Evolutionary conservation across 2,888 invertebrate species (phyloP).

Genomic region (Dromius quadrimaculatus): DNA sequence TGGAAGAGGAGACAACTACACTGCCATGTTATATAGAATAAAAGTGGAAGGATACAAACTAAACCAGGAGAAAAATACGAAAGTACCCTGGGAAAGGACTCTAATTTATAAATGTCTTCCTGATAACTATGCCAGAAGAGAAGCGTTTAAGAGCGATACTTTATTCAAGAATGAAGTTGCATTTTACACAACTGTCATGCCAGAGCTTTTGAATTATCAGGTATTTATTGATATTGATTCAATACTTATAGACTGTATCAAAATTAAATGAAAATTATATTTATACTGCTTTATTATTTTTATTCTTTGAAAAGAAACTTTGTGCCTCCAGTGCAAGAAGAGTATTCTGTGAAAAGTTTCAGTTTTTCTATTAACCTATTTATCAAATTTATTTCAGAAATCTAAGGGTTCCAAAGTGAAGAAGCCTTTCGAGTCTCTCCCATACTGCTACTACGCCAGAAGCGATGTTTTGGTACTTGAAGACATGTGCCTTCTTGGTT

Average conservation of each 20-base stretch:
- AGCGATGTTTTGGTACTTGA: constrained; percentile 71
- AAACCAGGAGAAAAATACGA: constrained; percentile 62
- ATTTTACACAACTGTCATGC: constrained; percentile 79
- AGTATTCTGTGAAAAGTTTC: too few relatives aligned
- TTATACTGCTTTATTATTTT: too few relatives aligned
- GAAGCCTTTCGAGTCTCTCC: constrained; percentile 65
- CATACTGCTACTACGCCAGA: constrained; percentile 73
- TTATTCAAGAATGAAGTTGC: constrained; percentile 79
- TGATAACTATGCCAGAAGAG: constrained; percentile 73
- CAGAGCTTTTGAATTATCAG: constrained; percentile 74
- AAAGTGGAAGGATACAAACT: constrained; percentile 69
- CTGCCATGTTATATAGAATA: constrained; percentile 78
- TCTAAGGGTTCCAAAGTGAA: constrained; percentile 62
- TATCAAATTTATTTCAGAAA: constrained; percentile 16
- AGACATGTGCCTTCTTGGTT: constrained; percentile 73
- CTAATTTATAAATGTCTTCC: constrained; percentile 81
- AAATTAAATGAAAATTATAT: too few relatives aligned
- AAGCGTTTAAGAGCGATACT: constrained; percentile 78
- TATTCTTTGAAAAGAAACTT: too few relatives aligned
- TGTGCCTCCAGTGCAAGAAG: too few relatives aligned
- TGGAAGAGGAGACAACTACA: constrained; percentile 81
- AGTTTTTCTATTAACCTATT: not conserved
- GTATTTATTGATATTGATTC: too few relatives aligned
- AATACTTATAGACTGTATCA: too few relatives aligned
- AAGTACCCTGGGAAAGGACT: constrained; percentile 73